Evolutionary conservation across 2,888 invertebrate species (phyloP).

Genomic region (Lithodes maja): DNA sequence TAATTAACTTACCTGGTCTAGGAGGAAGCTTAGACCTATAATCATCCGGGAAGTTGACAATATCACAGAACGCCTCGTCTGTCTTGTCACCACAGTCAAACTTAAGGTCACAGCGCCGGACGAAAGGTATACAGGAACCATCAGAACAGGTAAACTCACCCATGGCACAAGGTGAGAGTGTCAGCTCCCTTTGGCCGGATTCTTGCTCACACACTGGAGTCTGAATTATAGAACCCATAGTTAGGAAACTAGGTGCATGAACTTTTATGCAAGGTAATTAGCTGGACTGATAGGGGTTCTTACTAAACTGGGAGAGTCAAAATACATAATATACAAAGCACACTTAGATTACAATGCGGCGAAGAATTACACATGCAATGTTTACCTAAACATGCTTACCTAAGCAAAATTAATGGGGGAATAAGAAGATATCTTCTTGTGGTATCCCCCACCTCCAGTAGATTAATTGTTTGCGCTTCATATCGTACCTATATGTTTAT

Average conservation of each 20-base stretch:
- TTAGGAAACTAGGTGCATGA: background rate
- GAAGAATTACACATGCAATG: no score
- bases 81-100: constrained; percentile 60
- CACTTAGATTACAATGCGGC: no score
- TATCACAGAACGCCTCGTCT: constrained; percentile 55
- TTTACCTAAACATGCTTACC: no score
- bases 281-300: no score
- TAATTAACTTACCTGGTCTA: constrained; percentile 35
- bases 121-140: constrained; percentile 53
- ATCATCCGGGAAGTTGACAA: constrained; percentile 51
- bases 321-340: no score
- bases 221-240: constrained; percentile 1
- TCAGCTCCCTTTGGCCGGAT: constrained; percentile 24
- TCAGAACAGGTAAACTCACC: constrained; percentile 47
- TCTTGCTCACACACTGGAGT: constrained; percentile 36
- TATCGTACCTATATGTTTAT: no score
- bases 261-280: background rate
- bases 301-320: no score
- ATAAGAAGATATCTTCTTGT: no score
- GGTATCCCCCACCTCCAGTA: no score
- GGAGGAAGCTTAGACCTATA: constrained; percentile 57
- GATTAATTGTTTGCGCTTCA: no score
- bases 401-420: no score
- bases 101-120: constrained; percentile 51
- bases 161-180: constrained; percentile 35